Percentiles rank a stretch among this genome's conserved stretches.
Conservation (phyloP, 2,797 vertebrate species). For the Megaceryle alcyon region DNA sequence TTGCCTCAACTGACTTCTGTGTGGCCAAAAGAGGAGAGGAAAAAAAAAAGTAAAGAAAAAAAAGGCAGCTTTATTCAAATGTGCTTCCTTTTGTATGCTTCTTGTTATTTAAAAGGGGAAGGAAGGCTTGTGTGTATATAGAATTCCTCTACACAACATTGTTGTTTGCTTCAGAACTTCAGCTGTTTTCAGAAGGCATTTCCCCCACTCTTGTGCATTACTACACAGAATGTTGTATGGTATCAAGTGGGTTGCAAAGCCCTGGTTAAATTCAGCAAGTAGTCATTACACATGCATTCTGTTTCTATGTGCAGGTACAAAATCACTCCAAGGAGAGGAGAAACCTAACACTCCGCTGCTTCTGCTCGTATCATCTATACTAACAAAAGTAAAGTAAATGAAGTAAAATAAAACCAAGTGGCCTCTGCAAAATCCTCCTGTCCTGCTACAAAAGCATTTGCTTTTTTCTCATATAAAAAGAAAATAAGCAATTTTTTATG, state of each 20-base stretch:
- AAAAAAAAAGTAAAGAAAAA: too few species aligned
- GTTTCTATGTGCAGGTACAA: background rate
- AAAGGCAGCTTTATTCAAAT: background rate
- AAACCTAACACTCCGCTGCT: background rate
- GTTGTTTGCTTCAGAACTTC: background rate
- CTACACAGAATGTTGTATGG: background rate
- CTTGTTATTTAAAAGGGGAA: background rate
- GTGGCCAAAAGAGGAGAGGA: background rate
- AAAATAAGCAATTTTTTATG: too few species aligned
- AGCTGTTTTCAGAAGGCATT: background rate
- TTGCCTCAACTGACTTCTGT: background rate
- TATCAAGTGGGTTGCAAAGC: background rate
- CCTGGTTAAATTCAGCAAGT: background rate
- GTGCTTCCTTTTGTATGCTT: background rate
- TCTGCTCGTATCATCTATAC: background rate
- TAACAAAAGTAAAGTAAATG: background rate
- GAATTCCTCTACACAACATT: background rate
- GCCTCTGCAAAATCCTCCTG: background rate
- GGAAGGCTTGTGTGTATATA: background rate
- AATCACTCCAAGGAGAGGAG: background rate
- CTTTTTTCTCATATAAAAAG: background rate
- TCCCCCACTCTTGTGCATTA: background rate
- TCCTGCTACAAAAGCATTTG: background rate
- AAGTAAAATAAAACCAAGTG: background rate
- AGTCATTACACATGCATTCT: rapidly evolving